Evolutionary conservation across 2,113 vertebrate species (phyloP).

Genomic region (Poecile atricapillus): DNA sequence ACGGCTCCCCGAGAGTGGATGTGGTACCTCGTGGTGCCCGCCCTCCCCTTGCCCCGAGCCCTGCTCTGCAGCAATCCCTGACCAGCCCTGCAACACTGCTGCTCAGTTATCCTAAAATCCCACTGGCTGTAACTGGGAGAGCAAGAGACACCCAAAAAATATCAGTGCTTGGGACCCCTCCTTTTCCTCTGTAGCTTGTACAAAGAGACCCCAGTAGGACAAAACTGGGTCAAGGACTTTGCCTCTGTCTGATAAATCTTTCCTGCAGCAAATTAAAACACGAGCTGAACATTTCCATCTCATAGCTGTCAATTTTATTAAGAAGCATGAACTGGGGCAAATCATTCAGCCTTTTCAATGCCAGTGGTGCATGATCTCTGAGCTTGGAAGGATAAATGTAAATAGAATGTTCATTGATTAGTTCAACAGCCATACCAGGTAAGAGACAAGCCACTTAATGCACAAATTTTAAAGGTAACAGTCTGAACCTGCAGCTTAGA

Average conservation of each 20-base stretch:
- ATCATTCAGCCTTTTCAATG: conserved; percentile 32
- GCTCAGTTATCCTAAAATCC: background rate
- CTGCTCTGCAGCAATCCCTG: background rate
- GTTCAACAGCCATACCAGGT: background rate
- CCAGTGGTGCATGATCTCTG: background rate
- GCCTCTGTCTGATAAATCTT: conserved; percentile 45
- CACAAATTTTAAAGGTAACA: background rate
- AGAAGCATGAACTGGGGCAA: background rate
- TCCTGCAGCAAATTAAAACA: background rate
- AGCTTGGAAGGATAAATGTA: conserved; percentile 3
- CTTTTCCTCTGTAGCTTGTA: background rate
- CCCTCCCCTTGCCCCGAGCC: accelerated
- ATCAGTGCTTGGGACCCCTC: background rate
- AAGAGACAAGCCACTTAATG: background rate
- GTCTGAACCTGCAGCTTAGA: background rate
- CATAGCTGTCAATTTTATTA: conserved; percentile 44
- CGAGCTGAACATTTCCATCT: conserved; percentile 7
- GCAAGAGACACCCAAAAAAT: background rate
- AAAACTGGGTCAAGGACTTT: conserved; percentile 12
- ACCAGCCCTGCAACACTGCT: background rate
- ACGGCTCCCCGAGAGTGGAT: background rate
- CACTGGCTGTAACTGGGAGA: background rate
- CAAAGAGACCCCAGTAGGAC: background rate
- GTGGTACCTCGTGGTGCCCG: background rate
- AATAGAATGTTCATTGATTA: background rate